Conservation (phyloP, 2,797 vertebrate genomes). For the Falco novaeseelandiae region DNA sequence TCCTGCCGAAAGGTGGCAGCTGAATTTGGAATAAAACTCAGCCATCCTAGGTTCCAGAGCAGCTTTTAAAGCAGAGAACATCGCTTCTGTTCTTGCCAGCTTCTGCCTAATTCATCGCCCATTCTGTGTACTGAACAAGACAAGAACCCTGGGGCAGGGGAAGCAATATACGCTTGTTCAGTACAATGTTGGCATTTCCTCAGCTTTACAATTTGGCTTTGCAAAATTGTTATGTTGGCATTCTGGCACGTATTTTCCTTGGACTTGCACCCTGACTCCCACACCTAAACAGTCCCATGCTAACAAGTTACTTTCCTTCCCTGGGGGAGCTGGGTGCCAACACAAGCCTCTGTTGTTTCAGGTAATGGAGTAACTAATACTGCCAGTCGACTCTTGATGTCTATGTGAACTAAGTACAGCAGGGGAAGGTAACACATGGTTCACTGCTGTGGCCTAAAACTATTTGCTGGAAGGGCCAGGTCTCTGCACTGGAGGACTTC, state of each 20-base stretch:
- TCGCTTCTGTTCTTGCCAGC: background rate
- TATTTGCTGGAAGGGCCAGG: background rate
- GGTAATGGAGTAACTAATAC: background rate
- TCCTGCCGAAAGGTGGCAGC: background rate
- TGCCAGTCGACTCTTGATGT: fast-evolving
- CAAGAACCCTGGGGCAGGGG: background rate
- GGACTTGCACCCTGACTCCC: background rate
- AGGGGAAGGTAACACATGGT: background rate
- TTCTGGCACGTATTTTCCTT: background rate
- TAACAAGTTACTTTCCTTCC: background rate
- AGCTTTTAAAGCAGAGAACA: background rate
- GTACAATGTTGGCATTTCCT: background rate
- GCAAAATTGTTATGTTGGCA: background rate
- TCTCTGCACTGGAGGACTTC: background rate
- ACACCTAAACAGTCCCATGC: background rate
- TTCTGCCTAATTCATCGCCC: background rate
- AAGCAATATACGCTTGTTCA: background rate
- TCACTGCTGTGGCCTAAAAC: background rate
- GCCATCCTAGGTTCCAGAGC: background rate
- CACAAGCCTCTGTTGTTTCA: background rate
- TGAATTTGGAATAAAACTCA: background rate
- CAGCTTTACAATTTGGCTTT: background rate
- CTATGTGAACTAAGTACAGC: background rate
- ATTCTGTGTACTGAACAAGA: background rate
- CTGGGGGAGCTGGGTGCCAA: background rate